A percentile compares a stretch with the other conserved stretches of the same genome.
These are phyloP conservation scores for Heterodera filipjevi DNA, from an alignment of 2,888 invertebrate species.

Conservation along the genomic window DNA sequence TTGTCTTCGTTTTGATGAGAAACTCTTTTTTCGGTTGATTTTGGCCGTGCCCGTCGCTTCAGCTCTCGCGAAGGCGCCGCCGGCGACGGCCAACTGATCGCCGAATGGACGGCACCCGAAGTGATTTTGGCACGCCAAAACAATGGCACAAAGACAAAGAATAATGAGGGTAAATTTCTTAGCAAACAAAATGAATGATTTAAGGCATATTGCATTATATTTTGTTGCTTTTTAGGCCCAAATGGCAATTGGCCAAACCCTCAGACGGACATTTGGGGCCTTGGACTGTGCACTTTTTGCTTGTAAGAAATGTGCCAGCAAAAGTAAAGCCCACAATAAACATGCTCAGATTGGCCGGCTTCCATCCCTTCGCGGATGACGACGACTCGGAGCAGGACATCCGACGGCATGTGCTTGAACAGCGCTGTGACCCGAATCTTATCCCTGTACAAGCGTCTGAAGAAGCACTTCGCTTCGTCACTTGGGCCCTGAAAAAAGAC, in stretches of 20 bases:
- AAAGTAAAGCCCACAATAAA: not conserved
- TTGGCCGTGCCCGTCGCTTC: conserved; percentile 79
- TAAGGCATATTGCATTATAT: not conserved
- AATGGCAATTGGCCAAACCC: conserved; percentile 75
- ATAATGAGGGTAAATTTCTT: not conserved
- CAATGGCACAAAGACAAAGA: conserved; percentile 38
- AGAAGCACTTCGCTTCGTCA: conserved; percentile 88
- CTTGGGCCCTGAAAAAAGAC: conserved; percentile 90
- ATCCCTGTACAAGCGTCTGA: conserved; percentile 91
- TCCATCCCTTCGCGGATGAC: conserved; percentile 84
- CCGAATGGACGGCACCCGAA: conserved; percentile 63
- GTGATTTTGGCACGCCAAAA: conserved; percentile 27
- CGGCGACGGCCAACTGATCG: conserved; percentile 39
- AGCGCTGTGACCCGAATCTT: conserved; percentile 88
- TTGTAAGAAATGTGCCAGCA: conserved; percentile 70
- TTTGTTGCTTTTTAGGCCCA: not conserved
- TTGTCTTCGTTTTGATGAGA: no score
- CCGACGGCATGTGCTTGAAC: conserved; percentile 78
- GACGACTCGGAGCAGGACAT: conserved; percentile 75
- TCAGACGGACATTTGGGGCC: conserved; percentile 88
- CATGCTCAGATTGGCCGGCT: conserved; percentile 77
- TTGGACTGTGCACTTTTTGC: conserved; percentile 87
- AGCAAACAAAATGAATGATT: not conserved
- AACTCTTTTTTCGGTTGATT: conserved; percentile 74
- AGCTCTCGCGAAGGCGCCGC: conserved; percentile 61